Percentiles rank a stretch among this genome's conserved stretches.
phyloP scores from a whole-genome alignment of 1,140 invertebrate genomes.

The Gonatopus flavifemur region DNA sequence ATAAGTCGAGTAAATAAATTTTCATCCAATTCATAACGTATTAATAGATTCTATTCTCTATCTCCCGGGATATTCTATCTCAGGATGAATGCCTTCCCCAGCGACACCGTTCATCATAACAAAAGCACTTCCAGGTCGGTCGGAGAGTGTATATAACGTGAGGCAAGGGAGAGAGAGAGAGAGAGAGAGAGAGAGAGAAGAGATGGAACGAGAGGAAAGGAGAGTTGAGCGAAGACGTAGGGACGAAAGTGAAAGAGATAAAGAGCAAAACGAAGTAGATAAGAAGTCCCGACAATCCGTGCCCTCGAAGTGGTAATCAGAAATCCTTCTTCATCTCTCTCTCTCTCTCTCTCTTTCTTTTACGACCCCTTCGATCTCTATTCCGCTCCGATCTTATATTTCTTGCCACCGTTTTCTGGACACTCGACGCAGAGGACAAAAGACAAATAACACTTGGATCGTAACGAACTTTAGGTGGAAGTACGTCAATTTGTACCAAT shows the following conservation, averaged over 20 bases:
- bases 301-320: conserved; percentile 22
- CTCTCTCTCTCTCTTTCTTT: conserved; percentile 38
- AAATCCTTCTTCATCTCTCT: conserved; percentile 11
- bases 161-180: not conserved
- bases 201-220: not conserved
- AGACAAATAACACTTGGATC: conserved; percentile 29
- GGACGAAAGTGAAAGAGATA: conserved; percentile 14
- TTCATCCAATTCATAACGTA: conserved; percentile 11
- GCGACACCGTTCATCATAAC: conserved; percentile 28
- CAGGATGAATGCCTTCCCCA: conserved; percentile 23
- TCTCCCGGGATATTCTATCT: conserved; percentile 30
- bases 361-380: conserved; percentile 4
- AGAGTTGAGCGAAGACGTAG: not conserved
- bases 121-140: too few species aligned
- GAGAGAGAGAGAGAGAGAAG: not conserved
- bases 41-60: too few species aligned
- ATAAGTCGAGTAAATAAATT: conserved; percentile 27
- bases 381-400: not conserved
- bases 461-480: conserved; percentile 16
- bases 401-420: too few species aligned
- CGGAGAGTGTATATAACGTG: too few species aligned
- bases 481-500: conserved; percentile 48
- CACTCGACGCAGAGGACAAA: not conserved
- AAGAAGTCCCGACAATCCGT: conserved; percentile 30
- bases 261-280: conserved; percentile 28